Conservation (phyloP, 2,797 vertebrate genomes). For the Enteromius mattozi region DNA sequence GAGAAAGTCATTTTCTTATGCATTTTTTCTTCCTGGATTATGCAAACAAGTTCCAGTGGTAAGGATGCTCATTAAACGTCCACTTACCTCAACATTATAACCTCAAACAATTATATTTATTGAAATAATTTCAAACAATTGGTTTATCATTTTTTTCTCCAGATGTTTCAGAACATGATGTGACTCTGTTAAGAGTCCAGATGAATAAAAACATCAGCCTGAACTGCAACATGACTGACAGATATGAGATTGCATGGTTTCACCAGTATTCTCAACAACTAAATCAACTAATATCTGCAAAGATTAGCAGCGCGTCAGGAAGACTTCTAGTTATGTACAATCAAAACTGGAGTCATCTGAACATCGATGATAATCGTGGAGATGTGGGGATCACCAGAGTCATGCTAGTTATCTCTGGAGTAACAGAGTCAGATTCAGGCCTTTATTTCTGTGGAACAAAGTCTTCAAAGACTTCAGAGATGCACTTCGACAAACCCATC, state of each 20-base stretch:
- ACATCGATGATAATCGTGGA: neutral
- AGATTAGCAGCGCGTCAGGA: neutral
- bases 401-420: neutral
- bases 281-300: constrained; percentile 4
- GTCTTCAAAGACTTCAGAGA: neutral
- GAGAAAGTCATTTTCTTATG: neutral
- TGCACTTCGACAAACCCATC: neutral
- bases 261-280: neutral
- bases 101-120: neutral
- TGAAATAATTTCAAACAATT: neutral
- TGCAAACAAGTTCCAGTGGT: neutral
- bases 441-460: constrained; percentile 49
- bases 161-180: neutral
- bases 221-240: neutral
- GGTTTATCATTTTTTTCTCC: neutral
- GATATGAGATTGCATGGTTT: constrained; percentile 42
- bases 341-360: neutral
- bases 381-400: neutral
- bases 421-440: neutral
- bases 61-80: neutral
- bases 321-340: constrained; percentile 14
- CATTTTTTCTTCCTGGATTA: neutral
- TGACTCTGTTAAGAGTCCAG: neutral
- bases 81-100: neutral
- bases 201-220: neutral